These are phyloP conservation scores for Anoplophora glabripennis DNA, from an alignment of 1,140 invertebrate species.

Conservation along the genomic window DNA sequence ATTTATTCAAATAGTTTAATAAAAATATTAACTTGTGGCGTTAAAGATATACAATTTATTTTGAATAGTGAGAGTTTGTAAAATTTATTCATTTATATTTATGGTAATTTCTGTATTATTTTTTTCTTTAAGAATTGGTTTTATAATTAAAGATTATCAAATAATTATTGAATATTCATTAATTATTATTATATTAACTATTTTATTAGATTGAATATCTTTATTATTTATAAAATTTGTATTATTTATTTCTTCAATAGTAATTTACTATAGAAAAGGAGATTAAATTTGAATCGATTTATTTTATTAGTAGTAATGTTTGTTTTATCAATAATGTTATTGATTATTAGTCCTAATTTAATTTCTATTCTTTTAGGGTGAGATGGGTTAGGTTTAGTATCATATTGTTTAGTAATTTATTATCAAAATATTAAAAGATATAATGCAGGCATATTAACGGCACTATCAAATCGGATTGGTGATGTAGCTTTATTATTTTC, in stretches of 20 bases:
- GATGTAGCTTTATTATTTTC: constrained; percentile 58
- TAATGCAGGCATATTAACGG: constrained; percentile 62
- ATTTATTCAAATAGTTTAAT: constrained; percentile 60
- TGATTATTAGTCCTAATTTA: constrained; percentile 66
- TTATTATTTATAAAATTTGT: constrained; percentile 59
- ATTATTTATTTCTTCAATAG: constrained; percentile 61
- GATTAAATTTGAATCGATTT: constrained; percentile 58
- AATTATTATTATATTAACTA: constrained; percentile 52
- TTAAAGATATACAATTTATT: constrained; percentile 53
- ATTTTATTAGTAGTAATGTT: constrained; percentile 60
- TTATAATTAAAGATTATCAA: constrained; percentile 50
- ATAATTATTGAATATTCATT: constrained; percentile 55
- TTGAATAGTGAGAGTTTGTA: constrained; percentile 53
- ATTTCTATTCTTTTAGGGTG: constrained; percentile 67
- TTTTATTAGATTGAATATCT: constrained; percentile 60
- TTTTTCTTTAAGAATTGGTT: constrained; percentile 48
- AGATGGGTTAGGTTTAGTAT: constrained; percentile 64
- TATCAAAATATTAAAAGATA: constrained; percentile 60
- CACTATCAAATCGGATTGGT: constrained; percentile 61
- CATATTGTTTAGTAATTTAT: constrained; percentile 66
- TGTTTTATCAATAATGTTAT: constrained; percentile 64
- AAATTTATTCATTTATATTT: constrained; percentile 58
- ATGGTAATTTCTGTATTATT: constrained; percentile 46
- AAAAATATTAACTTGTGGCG: constrained; percentile 61
- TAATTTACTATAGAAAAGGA: constrained; percentile 58